Evolutionary conservation across 2,797 vertebrate genomes (phyloP).

Genomic region (Eulemur coronatus): DNA sequence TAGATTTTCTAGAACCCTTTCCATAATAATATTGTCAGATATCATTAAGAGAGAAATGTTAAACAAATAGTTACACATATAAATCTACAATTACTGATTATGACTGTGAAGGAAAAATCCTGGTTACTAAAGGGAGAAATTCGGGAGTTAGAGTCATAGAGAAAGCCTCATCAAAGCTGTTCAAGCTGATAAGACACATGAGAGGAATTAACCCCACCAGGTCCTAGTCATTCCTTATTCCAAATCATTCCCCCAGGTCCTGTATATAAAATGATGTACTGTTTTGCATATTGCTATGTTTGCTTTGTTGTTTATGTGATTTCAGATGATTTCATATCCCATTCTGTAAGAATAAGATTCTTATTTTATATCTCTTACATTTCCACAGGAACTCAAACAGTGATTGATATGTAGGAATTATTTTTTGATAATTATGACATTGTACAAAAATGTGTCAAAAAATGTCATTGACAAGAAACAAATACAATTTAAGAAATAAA

Average conservation of each 20-base stretch:
- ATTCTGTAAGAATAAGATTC: not conserved
- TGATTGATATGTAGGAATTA: not conserved
- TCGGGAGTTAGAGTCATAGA: not conserved
- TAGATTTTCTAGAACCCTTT: not conserved
- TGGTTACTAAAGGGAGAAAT: not conserved
- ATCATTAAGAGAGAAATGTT: not conserved
- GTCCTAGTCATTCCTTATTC: not conserved
- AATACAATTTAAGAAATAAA: conserved; percentile 12
- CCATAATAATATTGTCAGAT: not conserved
- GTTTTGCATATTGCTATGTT: not conserved
- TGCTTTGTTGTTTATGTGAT: not conserved
- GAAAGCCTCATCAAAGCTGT: not conserved
- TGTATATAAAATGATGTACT: not conserved
- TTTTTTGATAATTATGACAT: not conserved
- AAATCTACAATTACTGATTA: not conserved
- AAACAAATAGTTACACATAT: not conserved
- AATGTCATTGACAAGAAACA: not conserved
- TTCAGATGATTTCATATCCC: not conserved
- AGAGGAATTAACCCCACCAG: not conserved
- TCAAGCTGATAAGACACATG: not conserved
- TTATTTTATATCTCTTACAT: not conserved
- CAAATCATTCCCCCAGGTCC: not conserved
- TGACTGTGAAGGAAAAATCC: not conserved
- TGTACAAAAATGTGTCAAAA: not conserved
- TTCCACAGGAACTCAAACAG: not conserved